Percentiles rank a stretch among this genome's conserved stretches.
Conservation (phyloP, 1,140 invertebrate genomes). For the Pseudomyrmex cubaensis region DNA sequence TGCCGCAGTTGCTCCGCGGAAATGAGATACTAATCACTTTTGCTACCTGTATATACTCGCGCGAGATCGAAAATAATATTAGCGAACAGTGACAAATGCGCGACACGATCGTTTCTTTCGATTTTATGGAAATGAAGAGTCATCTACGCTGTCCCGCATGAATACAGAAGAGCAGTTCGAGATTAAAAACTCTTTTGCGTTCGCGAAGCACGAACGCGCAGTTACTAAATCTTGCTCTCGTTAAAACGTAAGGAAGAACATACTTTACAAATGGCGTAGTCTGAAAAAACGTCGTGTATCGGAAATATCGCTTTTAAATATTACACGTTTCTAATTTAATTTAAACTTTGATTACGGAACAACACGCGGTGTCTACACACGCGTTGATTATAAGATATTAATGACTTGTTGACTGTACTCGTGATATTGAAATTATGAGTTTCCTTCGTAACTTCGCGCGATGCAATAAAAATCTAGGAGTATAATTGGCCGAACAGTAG, state of each 20-base stretch:
- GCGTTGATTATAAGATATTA: not conserved
- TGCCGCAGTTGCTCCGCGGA: conserved; percentile 32
- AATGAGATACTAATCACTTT: conserved; percentile 49
- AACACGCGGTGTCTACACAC: not conserved
- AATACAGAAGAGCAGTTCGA: not conserved
- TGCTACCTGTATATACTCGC: conserved; percentile 6
- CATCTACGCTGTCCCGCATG: not conserved
- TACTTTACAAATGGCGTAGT: not conserved
- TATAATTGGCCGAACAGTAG: conserved; percentile 9
- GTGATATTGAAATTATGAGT: conserved; percentile 10
- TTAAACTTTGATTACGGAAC: not conserved
- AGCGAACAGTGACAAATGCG: conserved; percentile 41
- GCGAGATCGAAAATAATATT: conserved; percentile 17
- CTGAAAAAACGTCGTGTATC: not conserved
- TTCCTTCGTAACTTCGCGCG: not conserved
- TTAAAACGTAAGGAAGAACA: not conserved
- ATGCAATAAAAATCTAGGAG: not conserved
- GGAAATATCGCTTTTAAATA: not conserved
- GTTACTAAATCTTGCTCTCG: conserved; percentile 2
- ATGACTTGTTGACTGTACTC: not conserved
- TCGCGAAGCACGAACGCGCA: not conserved
- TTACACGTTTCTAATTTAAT: not conserved
- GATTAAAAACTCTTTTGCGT: conserved; percentile 17
- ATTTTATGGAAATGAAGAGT: conserved; percentile 41
- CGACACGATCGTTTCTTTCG: conserved; percentile 17